phyloP scores from a whole-genome alignment of 2,888 invertebrate genomes.

The Agonopterix arenella region DNA sequence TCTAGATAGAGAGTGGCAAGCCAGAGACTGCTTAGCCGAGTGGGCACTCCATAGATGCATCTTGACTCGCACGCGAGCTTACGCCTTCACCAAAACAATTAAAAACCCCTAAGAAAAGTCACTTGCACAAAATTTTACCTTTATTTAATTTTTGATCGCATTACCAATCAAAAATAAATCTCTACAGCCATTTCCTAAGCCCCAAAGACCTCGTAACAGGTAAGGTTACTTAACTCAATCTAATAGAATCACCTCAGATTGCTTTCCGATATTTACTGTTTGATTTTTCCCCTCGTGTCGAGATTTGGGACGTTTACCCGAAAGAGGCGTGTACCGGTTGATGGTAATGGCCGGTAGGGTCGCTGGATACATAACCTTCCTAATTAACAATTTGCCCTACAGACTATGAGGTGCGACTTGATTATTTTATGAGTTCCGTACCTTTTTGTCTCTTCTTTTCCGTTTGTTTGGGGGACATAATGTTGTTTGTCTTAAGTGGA shows the following conservation, averaged over 20 bases:
- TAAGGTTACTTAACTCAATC: conserved; percentile 59
- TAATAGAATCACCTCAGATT: conserved; percentile 72
- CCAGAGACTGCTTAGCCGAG: conserved; percentile 21
- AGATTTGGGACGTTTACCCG: conserved; percentile 63
- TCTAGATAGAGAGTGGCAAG: conserved; percentile 45
- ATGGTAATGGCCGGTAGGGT: conserved; percentile 56
- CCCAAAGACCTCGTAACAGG: conserved; percentile 42
- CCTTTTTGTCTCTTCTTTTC: conserved; percentile 13
- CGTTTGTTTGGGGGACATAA: background rate
- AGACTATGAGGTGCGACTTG: conserved; percentile 30
- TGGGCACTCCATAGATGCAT: conserved; percentile 34
- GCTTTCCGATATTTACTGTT: conserved; percentile 74
- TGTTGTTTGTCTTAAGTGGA: too few relatives aligned
- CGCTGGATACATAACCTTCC: conserved; percentile 55
- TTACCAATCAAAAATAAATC: conserved; percentile 32
- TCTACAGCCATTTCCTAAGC: conserved; percentile 16
- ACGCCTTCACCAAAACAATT: conserved; percentile 2
- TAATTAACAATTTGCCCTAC: conserved; percentile 57
- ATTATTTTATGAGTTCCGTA: conserved; percentile 24
- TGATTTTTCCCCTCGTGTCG: conserved; percentile 67
- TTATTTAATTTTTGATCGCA: conserved; percentile 8
- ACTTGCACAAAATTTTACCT: background rate
- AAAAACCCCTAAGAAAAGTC: conserved; percentile 2
- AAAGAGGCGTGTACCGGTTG: conserved; percentile 62
- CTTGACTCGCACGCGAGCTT: conserved; percentile 48